Evolutionary conservation across 2,888 invertebrate species (phyloP), one percentile per base, ranked within the genome.

Genomic region (Cosmia trapezina): DNA sequence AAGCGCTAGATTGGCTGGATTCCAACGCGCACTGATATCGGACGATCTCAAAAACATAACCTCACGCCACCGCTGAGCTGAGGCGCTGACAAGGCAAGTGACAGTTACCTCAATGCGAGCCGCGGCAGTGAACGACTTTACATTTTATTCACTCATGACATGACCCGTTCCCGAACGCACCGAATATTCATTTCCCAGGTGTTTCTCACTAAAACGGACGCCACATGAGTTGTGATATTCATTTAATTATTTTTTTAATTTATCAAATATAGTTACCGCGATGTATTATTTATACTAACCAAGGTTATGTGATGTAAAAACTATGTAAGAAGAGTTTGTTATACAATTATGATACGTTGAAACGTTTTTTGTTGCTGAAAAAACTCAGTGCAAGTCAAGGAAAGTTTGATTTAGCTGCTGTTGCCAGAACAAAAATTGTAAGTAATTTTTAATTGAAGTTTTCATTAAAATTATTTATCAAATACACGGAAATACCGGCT

Each of bases 1-100:
- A 67, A 88, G 88, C 90, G 89, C 87, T 88, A n/a, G 6, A 79
- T 86, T 80, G 80, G 91, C 90, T 92, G 60, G 14, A 87, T 73
- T 69, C 28, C 65, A 12, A 33, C 1, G 12, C 19, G 59, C 64
- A 71, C 45, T 8, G 47, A 78, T 61, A 78, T 89, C 89, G 86
- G 87, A 88, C 82, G 88, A 89, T 87, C 49, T 61, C n/a, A 66
- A 65, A 82, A 81, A 86, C 67, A 86, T 90, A 90, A 91, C 89
- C 90, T 89, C 84, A 77, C 81, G 56, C 47, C 56, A 83, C 62
- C 43, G 56, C 37, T 43, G 68, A 65, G 17, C 53, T 53, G 47
- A 37, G 37, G 6, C 37, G 37, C 37, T 37, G 37, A 56, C 57
- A 19, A 28, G 28, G 28, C 28, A 28, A 28, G 43, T 4, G 68